phyloP scores from a whole-genome alignment of 2,888 invertebrate genomes.

The Epinotia bilunana region DNA sequence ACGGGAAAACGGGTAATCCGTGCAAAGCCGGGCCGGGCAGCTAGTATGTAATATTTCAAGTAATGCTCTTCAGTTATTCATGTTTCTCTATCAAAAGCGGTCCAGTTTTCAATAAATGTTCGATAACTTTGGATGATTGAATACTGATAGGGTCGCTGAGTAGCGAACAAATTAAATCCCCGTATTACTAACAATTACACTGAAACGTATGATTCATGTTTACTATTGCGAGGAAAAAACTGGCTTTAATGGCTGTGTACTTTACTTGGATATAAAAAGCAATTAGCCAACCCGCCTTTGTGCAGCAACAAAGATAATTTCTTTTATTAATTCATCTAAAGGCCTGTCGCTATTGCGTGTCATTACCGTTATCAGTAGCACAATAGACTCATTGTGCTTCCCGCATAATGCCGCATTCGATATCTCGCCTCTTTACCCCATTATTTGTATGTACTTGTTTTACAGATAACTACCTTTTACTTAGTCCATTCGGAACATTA shows the following conservation, averaged over 20 bases:
- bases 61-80: not conserved
- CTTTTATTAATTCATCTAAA: conserved; percentile 43
- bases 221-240: conserved; percentile 19
- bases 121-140: conserved; percentile 35
- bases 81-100: conserved; percentile 1
- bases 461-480: conserved; percentile 33
- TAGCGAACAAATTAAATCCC: conserved; percentile 27
- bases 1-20: too few species aligned
- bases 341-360: conserved; percentile 40
- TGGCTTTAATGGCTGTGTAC: conserved; percentile 22
- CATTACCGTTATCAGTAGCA: conserved; percentile 41
- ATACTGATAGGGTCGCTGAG: conserved; percentile 28
- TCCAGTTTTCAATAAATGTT: conserved; percentile 4
- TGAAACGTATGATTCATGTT: conserved; percentile 32
- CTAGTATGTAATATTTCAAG: too few species aligned
- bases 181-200: conserved; percentile 21
- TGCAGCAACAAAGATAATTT: conserved; percentile 41
- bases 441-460: conserved; percentile 32
- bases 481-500: conserved; percentile 20
- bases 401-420: conserved; percentile 47
- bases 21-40: too few species aligned
- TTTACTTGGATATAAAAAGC: conserved; percentile 33
- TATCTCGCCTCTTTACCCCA: conserved; percentile 40
- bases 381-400: conserved; percentile 48
- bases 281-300: conserved; percentile 30